phyloP scores from a whole-genome alignment of 1,140 invertebrate genomes.

The Drosophila kohkoa region DNA sequence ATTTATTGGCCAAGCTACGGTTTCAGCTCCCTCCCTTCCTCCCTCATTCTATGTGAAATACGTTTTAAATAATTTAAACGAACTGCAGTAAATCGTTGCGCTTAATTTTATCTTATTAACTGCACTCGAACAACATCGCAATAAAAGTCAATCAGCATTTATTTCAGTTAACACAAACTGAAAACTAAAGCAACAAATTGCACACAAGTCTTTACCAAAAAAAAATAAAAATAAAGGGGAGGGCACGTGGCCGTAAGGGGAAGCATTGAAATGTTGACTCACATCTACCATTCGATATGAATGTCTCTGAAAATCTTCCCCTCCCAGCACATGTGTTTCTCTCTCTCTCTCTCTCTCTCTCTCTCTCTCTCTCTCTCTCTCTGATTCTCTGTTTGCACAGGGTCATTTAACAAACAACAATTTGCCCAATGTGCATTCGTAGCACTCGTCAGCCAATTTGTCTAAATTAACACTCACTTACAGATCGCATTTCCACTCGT shows the following conservation, averaged over 20 bases:
- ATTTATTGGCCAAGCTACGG: slow-evolving; percentile 23
- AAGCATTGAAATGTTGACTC: slow-evolving; percentile 65
- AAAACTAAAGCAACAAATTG: slow-evolving; percentile 44
- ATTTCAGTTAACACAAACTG: slow-evolving; percentile 75
- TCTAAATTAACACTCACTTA: slow-evolving; percentile 58
- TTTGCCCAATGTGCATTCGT: slow-evolving; percentile 33
- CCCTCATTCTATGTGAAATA: not conserved
- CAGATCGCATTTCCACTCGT: slow-evolving; percentile 21
- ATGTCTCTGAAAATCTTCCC: slow-evolving; percentile 10
- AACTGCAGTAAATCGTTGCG: slow-evolving; percentile 69
- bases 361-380: not conserved
- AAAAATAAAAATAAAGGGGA: not conserved
- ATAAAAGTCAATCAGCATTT: slow-evolving; percentile 82
- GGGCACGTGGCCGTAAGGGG: not conserved
- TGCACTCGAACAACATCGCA: slow-evolving; percentile 55
- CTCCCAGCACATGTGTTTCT: slow-evolving; percentile 18
- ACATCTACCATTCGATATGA: slow-evolving; percentile 47
- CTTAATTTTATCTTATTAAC: slow-evolving; percentile 66
- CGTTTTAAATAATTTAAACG: slow-evolving; percentile 64
- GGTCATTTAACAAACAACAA: slow-evolving; percentile 31
- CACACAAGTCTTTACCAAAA: slow-evolving; percentile 1
- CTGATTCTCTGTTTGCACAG: slow-evolving; percentile 5
- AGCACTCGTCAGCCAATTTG: slow-evolving; percentile 51
- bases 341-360: no score
- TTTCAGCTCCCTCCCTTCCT: not conserved